Evolutionary conservation across 2,797 vertebrate genomes (phyloP), one percentile per base, ranked within the genome.

Genomic region (Pseudomugil gertrudae): DNA sequence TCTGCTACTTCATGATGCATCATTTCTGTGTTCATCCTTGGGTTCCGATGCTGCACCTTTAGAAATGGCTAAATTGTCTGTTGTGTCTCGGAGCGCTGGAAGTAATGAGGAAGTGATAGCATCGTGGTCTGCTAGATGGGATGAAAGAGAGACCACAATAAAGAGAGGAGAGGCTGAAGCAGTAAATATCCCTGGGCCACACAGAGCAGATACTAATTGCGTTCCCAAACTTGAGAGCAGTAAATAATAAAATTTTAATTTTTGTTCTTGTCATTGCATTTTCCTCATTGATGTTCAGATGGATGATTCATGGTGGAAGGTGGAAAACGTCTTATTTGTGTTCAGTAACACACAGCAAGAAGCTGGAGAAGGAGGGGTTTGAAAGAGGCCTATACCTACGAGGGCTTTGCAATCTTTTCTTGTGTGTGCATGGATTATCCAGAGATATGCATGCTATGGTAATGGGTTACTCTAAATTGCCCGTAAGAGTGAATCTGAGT

Each of bases 181-280:
- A 76, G 90, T 93, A 93, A 95, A 94, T 94, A 94, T 91, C 93
- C 85, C 92, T 88, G 87, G 90, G 92, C 95, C 93, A 95, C 93
- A 94, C 94, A 95, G 84, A 84, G 86, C 94, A 95, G 93, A 95
- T 95, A 94, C 95, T 98, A 97, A 98, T 97, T 97, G 96, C 94
- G 90, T 92, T 94, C 92, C 86, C 91, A 89, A 93, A 92, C 92
- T 92, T 85, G 77, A 93, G 90, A 86, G 92, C 84, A 92, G 95
- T 96, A 97, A 98, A 98, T 96, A 97, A 97, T 97, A 92, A 95
- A 96, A 97, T 96, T 97, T 95, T 96, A 96, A 97, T 97, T 97
- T 95, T 93, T 92, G 72, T 73, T 79, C 84, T 88, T 85, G 90
- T 87, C 84, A 91, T 95, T 93, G 93, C 92, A 83, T 87, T 94